These are phyloP conservation scores for Axinella damicornis DNA, from an alignment of 37 sponge, comb jelly and placozoan species.

Conservation along the genomic window DNA sequence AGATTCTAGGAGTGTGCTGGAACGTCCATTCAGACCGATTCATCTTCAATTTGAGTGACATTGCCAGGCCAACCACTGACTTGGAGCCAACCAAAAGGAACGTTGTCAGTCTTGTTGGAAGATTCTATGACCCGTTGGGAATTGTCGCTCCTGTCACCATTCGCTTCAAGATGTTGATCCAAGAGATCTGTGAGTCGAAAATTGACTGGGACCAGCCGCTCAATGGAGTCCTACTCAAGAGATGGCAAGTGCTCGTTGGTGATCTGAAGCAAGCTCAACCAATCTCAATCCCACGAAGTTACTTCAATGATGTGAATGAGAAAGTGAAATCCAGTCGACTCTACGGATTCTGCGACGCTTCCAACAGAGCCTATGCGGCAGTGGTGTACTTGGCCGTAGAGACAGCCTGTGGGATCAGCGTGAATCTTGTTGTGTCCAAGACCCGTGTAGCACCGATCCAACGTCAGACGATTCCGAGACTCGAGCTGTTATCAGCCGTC, in stretches of 20 bases:
- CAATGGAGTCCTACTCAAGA: not conserved
- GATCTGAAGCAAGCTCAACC: not conserved
- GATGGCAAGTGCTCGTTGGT: not conserved
- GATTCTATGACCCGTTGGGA: conserved; percentile 8
- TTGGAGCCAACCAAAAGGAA: conserved; percentile 3
- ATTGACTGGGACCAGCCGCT: conserved; percentile 31
- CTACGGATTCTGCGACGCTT: conserved; percentile 39
- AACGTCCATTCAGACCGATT: not conserved
- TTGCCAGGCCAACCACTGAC: not conserved
- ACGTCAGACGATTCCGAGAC: conserved; percentile 20
- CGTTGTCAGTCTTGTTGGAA: conserved; percentile 3
- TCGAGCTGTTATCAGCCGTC: conserved; percentile 16
- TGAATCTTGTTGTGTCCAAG: conserved; percentile 17
- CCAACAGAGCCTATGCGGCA: conserved; percentile 24
- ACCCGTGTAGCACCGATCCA: conserved; percentile 26
- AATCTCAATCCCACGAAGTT: conserved; percentile 2
- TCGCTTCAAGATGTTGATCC: conserved; percentile 8
- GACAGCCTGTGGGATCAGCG: not conserved
- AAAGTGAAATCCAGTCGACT: not conserved
- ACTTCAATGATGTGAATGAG: not conserved
- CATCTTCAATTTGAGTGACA: not conserved
- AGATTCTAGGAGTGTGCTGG: conserved; percentile 9
- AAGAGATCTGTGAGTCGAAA: not conserved
- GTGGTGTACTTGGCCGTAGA: conserved; percentile 11
- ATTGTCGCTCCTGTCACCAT: not conserved